These are phyloP conservation scores for Microtus richardsoni DNA, from an alignment of 2,113 vertebrate species.

Conservation along the genomic window DNA sequence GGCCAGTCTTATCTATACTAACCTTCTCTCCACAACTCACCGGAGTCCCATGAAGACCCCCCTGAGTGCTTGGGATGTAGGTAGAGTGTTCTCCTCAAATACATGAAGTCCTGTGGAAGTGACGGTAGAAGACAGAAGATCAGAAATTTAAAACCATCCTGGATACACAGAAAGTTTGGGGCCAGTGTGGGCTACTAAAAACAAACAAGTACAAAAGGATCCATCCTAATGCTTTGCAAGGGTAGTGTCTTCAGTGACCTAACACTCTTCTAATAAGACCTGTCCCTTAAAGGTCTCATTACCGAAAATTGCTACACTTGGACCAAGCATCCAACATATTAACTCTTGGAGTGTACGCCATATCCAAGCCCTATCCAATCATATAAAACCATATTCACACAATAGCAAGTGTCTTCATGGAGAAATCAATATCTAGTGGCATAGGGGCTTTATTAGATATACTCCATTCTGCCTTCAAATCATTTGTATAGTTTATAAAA, in stretches of 20 bases:
- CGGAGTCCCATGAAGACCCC: background rate
- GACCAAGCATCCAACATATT: background rate
- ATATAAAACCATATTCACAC: background rate
- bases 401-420: background rate
- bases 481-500: conserved; percentile 13
- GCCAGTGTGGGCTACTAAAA: background rate
- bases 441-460: background rate
- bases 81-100: background rate
- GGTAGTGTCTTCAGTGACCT: background rate
- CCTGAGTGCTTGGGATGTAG: background rate
- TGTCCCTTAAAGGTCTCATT: background rate
- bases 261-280: background rate
- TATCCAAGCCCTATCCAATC: background rate
- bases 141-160: background rate
- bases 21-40: background rate
- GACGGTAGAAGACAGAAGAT: background rate
- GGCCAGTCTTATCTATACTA: background rate
- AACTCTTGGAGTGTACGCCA: background rate
- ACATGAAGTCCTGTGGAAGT: background rate
- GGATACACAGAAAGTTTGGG: background rate
- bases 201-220: background rate
- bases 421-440: background rate
- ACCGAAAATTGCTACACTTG: background rate
- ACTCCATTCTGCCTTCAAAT: background rate
- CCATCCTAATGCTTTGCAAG: background rate